Evolutionary conservation across 2,888 invertebrate genomes (phyloP), one percentile per base, ranked within the genome.

Genomic region (Thereva unica): DNA sequence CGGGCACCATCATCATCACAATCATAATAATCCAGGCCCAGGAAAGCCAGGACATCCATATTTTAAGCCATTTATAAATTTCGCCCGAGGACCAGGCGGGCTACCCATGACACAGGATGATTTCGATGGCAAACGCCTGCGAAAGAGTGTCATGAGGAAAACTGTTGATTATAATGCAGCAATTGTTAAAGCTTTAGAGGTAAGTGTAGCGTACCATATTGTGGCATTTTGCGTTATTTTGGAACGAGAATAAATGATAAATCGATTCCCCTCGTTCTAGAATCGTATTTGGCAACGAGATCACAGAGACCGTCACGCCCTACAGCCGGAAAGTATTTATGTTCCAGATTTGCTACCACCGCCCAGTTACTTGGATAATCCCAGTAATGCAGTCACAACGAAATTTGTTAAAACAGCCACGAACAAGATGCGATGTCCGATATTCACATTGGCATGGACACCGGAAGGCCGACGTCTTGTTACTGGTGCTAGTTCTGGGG

Each of bases 361-460:
- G 3, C 90, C 93, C n/a, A 91, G 92, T 74, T 93, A 95, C 78
- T 87, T 91, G 57, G 94, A 98, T 78, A 95, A 95, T 82, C 95
- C 98, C 4, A 95, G 95, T 73, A 99, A 99, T 84, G 93, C 97
- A 72, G 95, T 95, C 9, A 94, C 95, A 4, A 92, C 92, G 50
- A 83, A 96, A 76, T 98, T 97, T 82, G 97, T 99, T 5, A 92
- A 99, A 82, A 96, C 97, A n/a, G 98, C 99, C 6, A 98, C 97
- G 65, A 99, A 99, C 82, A 99, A 99, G 85, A 96, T 98, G 91
- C 87, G 97, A 73, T 99, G 99, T 83, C 99, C 99, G 0, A 97
- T 99, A 75, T 99, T 99, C 80, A 95, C 96, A 75, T 90, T 99
- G 78, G 95, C 96, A 9, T 99, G 99, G 99, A 99, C 99, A 5